Percentiles rank a stretch among this genome's conserved stretches.
Evolutionary conservation across 2,797 vertebrate genomes (phyloP).

Genomic region (Acestrorhynchus altus): DNA sequence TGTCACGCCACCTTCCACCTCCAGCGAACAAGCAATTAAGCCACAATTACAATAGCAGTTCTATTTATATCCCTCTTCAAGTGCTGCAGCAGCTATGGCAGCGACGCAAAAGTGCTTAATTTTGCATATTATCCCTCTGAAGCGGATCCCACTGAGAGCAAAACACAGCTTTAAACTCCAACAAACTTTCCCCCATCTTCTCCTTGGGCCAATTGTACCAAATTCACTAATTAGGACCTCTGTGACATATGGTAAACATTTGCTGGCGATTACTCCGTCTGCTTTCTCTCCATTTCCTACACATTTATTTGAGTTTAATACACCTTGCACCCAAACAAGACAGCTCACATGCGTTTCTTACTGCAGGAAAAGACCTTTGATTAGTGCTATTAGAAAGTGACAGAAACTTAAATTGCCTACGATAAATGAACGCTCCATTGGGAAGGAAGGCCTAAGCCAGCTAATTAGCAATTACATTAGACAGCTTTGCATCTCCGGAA

Average conservation of each 20-base stretch:
- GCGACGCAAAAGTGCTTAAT: conserved; percentile 46
- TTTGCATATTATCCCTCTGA: conserved; percentile 52
- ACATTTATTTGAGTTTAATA: conserved; percentile 40
- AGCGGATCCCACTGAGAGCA: conserved; percentile 47
- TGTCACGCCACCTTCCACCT: conserved; percentile 23
- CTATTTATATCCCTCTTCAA: conserved; percentile 45
- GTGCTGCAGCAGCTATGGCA: conserved; percentile 16
- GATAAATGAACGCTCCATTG: conserved; percentile 67
- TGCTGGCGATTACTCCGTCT: conserved; percentile 27
- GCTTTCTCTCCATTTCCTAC: conserved; percentile 16
- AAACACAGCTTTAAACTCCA: conserved; percentile 27
- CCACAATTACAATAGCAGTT: conserved; percentile 34
- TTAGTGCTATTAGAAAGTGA: conserved; percentile 61
- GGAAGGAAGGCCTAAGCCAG: conserved; percentile 58
- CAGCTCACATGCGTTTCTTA: conserved; percentile 40
- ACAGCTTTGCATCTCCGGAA: conserved; percentile 54
- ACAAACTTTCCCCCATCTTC: conserved; percentile 16
- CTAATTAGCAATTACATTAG: conserved; percentile 67
- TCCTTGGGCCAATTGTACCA: conserved; percentile 30
- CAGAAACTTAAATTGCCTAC: conserved; percentile 68
- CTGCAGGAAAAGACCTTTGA: conserved; percentile 49
- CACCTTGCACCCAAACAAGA: conserved; percentile 38
- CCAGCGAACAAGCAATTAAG: conserved; percentile 39
- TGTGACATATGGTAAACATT: conserved; percentile 51
- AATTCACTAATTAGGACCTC: conserved; percentile 41